Evolutionary conservation across 2,888 invertebrate genomes (phyloP), one percentile per base, ranked within the genome.

Genomic region (Eupithecia inturbata): DNA sequence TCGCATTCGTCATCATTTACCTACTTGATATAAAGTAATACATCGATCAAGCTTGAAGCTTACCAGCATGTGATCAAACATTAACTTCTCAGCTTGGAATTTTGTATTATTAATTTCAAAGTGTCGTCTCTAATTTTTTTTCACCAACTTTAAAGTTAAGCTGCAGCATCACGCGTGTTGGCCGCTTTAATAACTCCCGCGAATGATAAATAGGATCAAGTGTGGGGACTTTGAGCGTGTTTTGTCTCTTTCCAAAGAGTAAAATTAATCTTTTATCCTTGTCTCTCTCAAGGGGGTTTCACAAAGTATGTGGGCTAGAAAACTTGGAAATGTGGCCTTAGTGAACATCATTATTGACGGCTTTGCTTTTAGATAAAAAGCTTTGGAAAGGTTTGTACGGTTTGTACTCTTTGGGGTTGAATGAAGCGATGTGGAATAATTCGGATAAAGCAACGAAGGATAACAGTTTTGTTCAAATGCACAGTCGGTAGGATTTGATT

Each of bases 131-230:
- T 77, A 85, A 81, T 79, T 79, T 80, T 89, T 89, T 83, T 78
- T 53, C 83, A 79, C 82, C 83, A 82, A 87, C 83, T 92, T 90
- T 88, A 89, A 89, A 89, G 85, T 90, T 91, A 87, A 82, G 80
- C 86, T 83, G 78, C 80, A 89, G 88, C 85, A 91, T 84, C 90
- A 89, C 88, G 89, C 88, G 87, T 89, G 90, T 90, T 86, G 91
- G 90, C 90, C 88, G 90, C 90, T 92, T 93, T 92, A 93, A 93
- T 94, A 92, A 93, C 91, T 90, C 88, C 86, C 85, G 87, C 86
- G 88, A 88, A 91, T 92, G 91, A 92, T 92, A 93, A 93, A 93
- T 92, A 92, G 92, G 92, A 93, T 93, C 90, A 93, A 91, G 89
- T 89, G 87, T 83, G 82, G 87, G 86, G 85, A 83, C 85, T 80